Base-by-base conservation (phyloP, 2,797 vertebrate genomes). In the Arrhamphus sclerolepis region DNA sequence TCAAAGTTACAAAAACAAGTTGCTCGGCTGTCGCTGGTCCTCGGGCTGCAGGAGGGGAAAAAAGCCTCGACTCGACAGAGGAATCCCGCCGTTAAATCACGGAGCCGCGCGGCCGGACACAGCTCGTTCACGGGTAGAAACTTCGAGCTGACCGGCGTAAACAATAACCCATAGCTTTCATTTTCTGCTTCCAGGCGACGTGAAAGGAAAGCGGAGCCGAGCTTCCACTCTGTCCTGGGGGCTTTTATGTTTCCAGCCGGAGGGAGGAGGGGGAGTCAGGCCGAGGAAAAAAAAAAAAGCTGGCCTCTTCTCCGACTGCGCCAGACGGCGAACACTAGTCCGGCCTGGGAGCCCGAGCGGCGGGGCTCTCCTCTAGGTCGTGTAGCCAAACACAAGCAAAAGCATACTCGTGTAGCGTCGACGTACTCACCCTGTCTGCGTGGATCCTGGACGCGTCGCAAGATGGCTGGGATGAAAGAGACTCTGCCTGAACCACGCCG, bases 1-100 rank as follows among this genome's bases (percentile, higher is more conserved):
- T 19, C 71, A 88, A 92, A 91, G 80, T 92, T 90, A 41, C 43
- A 78, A 70, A 82, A 87, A 85, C 84, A 86, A 92, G 70, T 89
- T 80, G 7, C 41, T 75, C 26, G 46, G 56, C 43, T 8, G 61
- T 51, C 26, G 58, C 74, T 56, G 59, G 54, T 69, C 18, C 61
- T 40, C 50, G 54, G 53, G 70, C 70, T 76, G 77, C 57, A 46
- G 56, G 52, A 61, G 9, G 16, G 62, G 79, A 34, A 3, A 11
- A 11, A 3, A 34, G 31, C 31, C 52, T 60, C 34, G 56, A 48
- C 61, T 64, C 64, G 61, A 82, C 66, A 64, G 75, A 78, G 77
- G 73, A 71, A 87, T 81, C 62, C 82, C 62, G 51, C 66, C 52
- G 65, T 71, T 66, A 76, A 71, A 75, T 56, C 81, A 57, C 70